phyloP scores from a whole-genome alignment of 2,888 invertebrate species.

The Girardia tigrina region DNA sequence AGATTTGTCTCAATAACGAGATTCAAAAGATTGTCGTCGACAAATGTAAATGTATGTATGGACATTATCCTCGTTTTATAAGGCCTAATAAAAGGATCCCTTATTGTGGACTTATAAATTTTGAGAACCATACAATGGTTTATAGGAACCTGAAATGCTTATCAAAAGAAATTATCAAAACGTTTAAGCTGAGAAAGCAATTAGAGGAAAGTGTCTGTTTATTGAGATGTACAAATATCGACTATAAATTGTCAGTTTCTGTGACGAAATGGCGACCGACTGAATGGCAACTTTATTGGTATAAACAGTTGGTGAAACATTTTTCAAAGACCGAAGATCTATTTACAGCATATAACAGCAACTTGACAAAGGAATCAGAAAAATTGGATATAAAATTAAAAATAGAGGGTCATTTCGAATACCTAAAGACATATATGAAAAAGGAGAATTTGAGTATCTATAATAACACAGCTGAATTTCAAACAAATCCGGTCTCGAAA shows the following conservation, averaged over 20 bases:
- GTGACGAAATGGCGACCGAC: conserved; percentile 35
- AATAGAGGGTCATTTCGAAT: not conserved
- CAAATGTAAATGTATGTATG: conserved; percentile 35
- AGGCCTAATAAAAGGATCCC: conserved; percentile 15
- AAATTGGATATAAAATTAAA: conserved; percentile 20
- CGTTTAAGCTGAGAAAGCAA: not conserved
- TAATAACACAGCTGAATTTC: not conserved
- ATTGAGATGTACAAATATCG: conserved; percentile 21
- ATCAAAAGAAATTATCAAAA: not conserved
- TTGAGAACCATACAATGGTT: not conserved
- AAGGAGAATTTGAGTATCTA: conserved; percentile 4
- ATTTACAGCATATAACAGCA: not conserved
- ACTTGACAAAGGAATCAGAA: not conserved
- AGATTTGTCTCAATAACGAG: conserved; percentile 34
- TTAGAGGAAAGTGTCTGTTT: conserved; percentile 12
- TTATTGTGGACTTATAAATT: conserved; percentile 34
- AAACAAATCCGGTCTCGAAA: not conserved
- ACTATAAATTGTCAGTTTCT: conserved; percentile 27
- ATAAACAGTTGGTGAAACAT: not conserved
- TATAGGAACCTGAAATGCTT: not conserved
- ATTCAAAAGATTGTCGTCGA: conserved; percentile 32
- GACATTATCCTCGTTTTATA: conserved; percentile 24
- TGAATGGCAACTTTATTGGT: conserved; percentile 34
- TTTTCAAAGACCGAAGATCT: not conserved
- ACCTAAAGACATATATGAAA: conserved; percentile 17